Conservation (phyloP, 1,140 invertebrate genomes). For the Rhopalosiphum maidis region DNA sequence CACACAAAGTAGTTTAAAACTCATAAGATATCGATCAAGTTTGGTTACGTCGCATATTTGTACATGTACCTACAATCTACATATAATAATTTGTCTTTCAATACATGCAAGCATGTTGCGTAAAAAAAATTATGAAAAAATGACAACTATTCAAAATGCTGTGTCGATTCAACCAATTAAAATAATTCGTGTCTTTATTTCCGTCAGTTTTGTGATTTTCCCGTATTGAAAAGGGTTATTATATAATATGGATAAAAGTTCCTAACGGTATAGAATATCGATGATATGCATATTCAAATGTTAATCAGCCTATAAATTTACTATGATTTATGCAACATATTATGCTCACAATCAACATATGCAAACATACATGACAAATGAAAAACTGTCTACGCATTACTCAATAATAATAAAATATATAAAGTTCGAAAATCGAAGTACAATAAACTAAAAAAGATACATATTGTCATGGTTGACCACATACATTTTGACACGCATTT, state of each 20-base stretch:
- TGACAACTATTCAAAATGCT: not conserved
- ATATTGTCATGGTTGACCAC: no score
- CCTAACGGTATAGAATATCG: not conserved
- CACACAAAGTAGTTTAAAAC: not conserved
- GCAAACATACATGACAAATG: no score
- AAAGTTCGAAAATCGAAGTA: no score
- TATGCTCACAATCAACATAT: no score
- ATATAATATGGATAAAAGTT: not conserved
- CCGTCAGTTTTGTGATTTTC: not conserved
- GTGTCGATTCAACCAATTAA: not conserved
- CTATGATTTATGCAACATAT: not conserved
- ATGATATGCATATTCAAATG: not conserved
- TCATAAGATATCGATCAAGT: not conserved
- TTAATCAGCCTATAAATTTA: not conserved
- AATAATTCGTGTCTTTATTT: not conserved
- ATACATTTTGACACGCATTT: no score
- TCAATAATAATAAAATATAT: no score
- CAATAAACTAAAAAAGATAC: no score
- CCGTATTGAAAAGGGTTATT: not conserved
- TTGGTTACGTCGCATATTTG: not conserved
- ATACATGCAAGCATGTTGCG: not conserved
- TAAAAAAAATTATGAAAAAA: not conserved
- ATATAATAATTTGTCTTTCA: not conserved
- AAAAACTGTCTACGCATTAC: no score
- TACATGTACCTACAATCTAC: not conserved